A percentile compares a stretch with the other conserved stretches of the same genome.
Evolutionary conservation across 2,888 invertebrate genomes (phyloP).

Genomic region (Apamea crenata): DNA sequence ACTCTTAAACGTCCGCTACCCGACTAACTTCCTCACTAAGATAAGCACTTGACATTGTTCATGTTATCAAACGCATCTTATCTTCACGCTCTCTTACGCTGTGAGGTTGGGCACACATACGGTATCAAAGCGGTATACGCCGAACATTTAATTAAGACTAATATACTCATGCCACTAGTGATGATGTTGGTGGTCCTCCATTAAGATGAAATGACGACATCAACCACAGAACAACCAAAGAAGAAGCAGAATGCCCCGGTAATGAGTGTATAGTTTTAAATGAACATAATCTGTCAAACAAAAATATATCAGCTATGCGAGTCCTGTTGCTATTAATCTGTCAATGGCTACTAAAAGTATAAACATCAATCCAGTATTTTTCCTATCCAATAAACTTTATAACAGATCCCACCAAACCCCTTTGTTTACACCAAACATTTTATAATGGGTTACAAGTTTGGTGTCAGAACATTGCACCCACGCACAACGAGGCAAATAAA

Average conservation of each 20-base stretch:
- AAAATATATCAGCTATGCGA: neutral
- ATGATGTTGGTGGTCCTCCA: neutral
- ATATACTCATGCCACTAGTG: neutral
- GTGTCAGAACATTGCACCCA: slow-evolving; percentile 43
- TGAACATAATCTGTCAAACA: neutral
- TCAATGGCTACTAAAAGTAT: neutral
- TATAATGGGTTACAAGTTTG: slow-evolving; percentile 27
- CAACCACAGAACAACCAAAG: neutral
- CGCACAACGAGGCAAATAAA: slow-evolving; percentile 27
- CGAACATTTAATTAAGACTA: slow-evolving; percentile 12
- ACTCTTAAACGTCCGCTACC: slow-evolving; percentile 14
- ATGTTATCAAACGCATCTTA: slow-evolving; percentile 43
- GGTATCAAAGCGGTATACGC: slow-evolving; percentile 10
- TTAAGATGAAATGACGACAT: neutral
- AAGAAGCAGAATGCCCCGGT: neutral
- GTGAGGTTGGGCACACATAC: slow-evolving; percentile 39
- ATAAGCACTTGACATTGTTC: slow-evolving; percentile 58
- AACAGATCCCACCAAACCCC: neutral
- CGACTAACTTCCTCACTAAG: slow-evolving; percentile 40
- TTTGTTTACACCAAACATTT: slow-evolving; percentile 38
- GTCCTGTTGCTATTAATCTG: neutral
- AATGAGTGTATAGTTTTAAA: neutral
- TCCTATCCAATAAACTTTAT: slow-evolving; percentile 3
- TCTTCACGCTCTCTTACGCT: slow-evolving; percentile 51
- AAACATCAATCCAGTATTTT: neutral